A percentile compares a stretch with the other conserved stretches of the same genome.
phyloP scores from a whole-genome alignment of 2,888 invertebrate genomes.

The Drosophila paranaensis region DNA sequence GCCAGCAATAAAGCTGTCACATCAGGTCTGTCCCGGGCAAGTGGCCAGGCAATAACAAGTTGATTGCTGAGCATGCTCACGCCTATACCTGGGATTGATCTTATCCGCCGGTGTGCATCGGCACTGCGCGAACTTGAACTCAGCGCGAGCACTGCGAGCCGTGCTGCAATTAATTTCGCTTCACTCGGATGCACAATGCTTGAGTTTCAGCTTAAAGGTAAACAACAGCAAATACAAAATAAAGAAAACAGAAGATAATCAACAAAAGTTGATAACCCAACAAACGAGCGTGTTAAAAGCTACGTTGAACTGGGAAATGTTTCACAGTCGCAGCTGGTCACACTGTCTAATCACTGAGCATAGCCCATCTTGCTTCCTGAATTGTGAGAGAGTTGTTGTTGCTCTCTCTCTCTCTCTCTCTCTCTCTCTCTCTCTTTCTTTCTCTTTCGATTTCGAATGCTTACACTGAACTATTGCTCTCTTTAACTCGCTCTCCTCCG shows the following conservation, averaged over 20 bases:
- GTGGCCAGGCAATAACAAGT: slow-evolving; percentile 7
- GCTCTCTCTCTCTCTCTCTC: background rate
- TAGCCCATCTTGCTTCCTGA: too few relatives aligned
- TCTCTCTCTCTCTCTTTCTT: background rate
- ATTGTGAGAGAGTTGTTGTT: background rate
- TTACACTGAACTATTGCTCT: background rate
- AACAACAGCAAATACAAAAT: slow-evolving; percentile 2
- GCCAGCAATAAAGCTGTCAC: slow-evolving; percentile 27
- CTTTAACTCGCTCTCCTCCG: background rate
- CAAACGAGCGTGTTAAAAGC: slow-evolving; percentile 17
- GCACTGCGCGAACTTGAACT: slow-evolving; percentile 48
- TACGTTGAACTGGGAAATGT: slow-evolving; percentile 47
- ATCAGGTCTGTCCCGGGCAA: slow-evolving; percentile 1
- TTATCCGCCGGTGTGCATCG: slow-evolving; percentile 25
- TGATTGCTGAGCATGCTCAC: slow-evolving; percentile 25
- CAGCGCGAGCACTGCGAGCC: slow-evolving; percentile 25
- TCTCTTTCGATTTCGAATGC: background rate
- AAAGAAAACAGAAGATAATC: slow-evolving; percentile 15
- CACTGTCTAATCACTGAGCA: background rate
- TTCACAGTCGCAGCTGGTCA: slow-evolving; percentile 1
- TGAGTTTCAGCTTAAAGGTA: slow-evolving; percentile 22
- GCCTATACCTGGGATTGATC: slow-evolving; percentile 9
- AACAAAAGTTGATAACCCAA: slow-evolving; percentile 27
- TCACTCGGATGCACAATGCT: slow-evolving; percentile 51
- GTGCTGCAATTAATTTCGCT: slow-evolving; percentile 48